phyloP scores from a whole-genome alignment of 2,888 invertebrate genomes.

The Phyto melanocephala region DNA sequence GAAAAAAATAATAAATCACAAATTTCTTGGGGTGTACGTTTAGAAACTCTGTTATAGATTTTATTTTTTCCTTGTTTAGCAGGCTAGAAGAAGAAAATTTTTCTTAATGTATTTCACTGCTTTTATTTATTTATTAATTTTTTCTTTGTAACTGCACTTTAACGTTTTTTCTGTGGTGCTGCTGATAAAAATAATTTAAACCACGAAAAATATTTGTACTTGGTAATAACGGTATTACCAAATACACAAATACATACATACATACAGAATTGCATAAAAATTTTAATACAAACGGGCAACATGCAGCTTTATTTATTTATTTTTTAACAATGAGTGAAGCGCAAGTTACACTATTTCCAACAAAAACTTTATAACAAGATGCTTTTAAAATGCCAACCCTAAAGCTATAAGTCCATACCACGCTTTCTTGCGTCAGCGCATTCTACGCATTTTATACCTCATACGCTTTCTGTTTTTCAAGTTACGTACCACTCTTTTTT shows the following conservation, averaged over 20 bases:
- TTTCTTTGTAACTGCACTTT: conserved; percentile 39
- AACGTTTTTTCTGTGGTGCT: conserved; percentile 32
- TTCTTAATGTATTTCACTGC: too few species aligned
- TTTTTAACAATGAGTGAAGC: conserved; percentile 5
- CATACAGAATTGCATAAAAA: background rate
- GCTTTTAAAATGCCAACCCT: too few species aligned
- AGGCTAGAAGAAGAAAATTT: background rate
- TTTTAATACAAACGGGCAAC: background rate
- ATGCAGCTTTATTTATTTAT: conserved; percentile 25
- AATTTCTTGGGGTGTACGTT: too few species aligned
- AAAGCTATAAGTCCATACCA: too few species aligned
- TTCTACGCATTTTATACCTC: too few species aligned
- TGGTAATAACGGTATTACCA: conserved; percentile 51
- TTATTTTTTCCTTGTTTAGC: background rate
- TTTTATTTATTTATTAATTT: background rate
- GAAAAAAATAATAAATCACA: too few species aligned
- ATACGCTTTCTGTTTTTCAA: too few species aligned
- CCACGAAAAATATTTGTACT: conserved; percentile 27
- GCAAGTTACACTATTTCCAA: conserved; percentile 25
- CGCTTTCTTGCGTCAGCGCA: too few species aligned
- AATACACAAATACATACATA: conserved; percentile 1
- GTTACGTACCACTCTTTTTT: too few species aligned
- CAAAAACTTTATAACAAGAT: background rate
- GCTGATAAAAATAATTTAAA: conserved; percentile 22
- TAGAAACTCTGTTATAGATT: too few species aligned